Conservation (phyloP, 2,888 invertebrate genomes). For the Lathronympha strigana region DNA sequence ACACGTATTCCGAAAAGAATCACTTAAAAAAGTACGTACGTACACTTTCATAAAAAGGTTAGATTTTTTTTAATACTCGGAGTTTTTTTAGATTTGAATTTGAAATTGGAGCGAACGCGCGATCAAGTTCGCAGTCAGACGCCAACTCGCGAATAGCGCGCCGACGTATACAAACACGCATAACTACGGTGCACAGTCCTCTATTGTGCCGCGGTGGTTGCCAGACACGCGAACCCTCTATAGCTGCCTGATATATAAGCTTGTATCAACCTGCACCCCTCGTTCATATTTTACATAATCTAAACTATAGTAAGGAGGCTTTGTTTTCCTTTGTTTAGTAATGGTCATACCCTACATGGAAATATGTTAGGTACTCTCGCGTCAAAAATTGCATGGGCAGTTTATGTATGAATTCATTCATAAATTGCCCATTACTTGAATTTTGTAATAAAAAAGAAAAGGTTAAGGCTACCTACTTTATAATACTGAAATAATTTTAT, state of each 20-base stretch:
- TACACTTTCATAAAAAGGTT: slow-evolving; percentile 29
- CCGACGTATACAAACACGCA: slow-evolving; percentile 61
- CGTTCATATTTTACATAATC: slow-evolving; percentile 36
- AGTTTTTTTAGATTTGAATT: slow-evolving; percentile 57
- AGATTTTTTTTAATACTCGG: slow-evolving; percentile 30
- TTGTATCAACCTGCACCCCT: slow-evolving; percentile 53
- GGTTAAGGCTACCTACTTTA: too few relatives aligned
- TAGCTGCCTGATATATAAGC: slow-evolving; percentile 56
- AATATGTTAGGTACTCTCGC: too few relatives aligned
- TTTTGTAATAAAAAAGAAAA: too few relatives aligned
- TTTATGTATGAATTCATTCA: too few relatives aligned
- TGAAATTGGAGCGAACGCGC: slow-evolving; percentile 71
- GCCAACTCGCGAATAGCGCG: slow-evolving; percentile 73
- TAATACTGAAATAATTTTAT: too few relatives aligned
- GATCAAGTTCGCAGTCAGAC: slow-evolving; percentile 76
- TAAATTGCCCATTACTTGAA: too few relatives aligned
- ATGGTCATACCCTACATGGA: not conserved
- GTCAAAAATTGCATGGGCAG: too few relatives aligned
- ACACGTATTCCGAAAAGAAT: slow-evolving; percentile 52
- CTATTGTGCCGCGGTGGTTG: slow-evolving; percentile 70
- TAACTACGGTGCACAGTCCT: slow-evolving; percentile 69
- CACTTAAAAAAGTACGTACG: slow-evolving; percentile 48
- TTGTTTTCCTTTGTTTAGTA: slow-evolving; percentile 1
- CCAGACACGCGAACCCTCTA: slow-evolving; percentile 78
- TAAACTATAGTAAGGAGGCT: slow-evolving; percentile 20